Evolutionary conservation across 2,113 vertebrate genomes (phyloP).

Genomic region (Procapra przewalskii): DNA sequence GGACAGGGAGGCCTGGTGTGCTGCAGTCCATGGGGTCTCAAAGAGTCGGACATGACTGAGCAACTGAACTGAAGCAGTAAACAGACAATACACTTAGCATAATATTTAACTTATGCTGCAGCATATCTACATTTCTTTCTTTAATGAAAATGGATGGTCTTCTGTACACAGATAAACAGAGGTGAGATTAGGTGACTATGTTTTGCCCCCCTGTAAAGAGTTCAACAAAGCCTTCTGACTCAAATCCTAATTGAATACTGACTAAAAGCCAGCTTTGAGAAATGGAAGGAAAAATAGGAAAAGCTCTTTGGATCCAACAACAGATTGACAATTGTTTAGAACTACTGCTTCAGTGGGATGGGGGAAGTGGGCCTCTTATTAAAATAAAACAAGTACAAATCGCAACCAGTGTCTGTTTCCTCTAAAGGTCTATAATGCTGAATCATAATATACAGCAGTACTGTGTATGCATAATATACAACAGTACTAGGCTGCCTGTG

Average conservation of each 20-base stretch:
- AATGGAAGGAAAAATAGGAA: background rate
- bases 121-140: background rate
- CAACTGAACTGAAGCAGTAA: background rate
- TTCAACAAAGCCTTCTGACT: background rate
- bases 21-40: background rate
- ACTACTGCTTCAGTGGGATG: background rate
- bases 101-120: conserved; percentile 28
- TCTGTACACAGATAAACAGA: background rate
- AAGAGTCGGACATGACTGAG: background rate
- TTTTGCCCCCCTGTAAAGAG: background rate
- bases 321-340: background rate
- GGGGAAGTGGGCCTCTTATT: background rate
- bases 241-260: conserved; percentile 60
- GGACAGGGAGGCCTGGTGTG: background rate
- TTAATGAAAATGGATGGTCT: conserved; percentile 17
- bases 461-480: background rate
- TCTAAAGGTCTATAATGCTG: background rate
- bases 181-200: background rate
- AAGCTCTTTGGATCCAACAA: background rate
- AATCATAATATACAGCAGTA: background rate
- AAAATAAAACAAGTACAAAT: background rate
- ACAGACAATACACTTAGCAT: background rate
- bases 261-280: conserved; percentile 41
- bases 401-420: background rate
- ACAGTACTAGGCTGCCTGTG: background rate